Base-by-base conservation (phyloP, 2,888 invertebrate genomes). In the Trichopoda pennipes region DNA sequence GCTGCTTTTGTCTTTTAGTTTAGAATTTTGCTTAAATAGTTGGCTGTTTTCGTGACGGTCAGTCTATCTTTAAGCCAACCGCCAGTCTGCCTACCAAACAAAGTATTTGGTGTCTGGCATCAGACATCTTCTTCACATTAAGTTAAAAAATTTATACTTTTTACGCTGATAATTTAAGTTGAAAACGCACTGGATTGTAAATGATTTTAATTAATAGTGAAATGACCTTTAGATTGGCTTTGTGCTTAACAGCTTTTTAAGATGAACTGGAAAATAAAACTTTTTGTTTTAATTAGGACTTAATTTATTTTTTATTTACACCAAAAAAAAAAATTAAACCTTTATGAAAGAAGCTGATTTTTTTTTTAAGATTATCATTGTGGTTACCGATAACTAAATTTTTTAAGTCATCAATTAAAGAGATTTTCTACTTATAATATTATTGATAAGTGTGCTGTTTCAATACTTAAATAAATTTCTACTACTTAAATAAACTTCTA, bases 151-250 rank as follows among this genome's bases (percentile, higher is more conserved):
- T 73, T 66, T 68, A 16, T 44, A 64, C 79, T 82, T 69, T 84
- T 84, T 58, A 61, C 73, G 84, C 73, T 78, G 81, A 60, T 78
- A 79, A 84, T 81, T 84, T 74, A 66, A 84, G 72, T 60, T 64
- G 74, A 84, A 84, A 84, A 84, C 53, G 78, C 84, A 85, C 70
- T 82, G 80, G 81, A 78, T 78, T 77, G 84, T 85, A 85, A 85
- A 86, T 88, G 88, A 89, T 87, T 88, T 89, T 88, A 89, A 89
- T 89, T 87, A 86, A 88, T 84, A 79, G 80, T 69, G 82, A 82
- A 82, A 72, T 75, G 72, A 75, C 61, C 68, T 75, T 61, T 56
- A 78, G 28, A 7, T 6, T 1, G 28, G n/a, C 9, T 66, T 56
- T 12, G 19, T 23, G 23, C 44, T 58, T 7, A 53, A 53, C 23